Evolutionary conservation across 1,140 invertebrate genomes (phyloP), one percentile per base, ranked within the genome.

Genomic region (Leptopilina boulardi): DNA sequence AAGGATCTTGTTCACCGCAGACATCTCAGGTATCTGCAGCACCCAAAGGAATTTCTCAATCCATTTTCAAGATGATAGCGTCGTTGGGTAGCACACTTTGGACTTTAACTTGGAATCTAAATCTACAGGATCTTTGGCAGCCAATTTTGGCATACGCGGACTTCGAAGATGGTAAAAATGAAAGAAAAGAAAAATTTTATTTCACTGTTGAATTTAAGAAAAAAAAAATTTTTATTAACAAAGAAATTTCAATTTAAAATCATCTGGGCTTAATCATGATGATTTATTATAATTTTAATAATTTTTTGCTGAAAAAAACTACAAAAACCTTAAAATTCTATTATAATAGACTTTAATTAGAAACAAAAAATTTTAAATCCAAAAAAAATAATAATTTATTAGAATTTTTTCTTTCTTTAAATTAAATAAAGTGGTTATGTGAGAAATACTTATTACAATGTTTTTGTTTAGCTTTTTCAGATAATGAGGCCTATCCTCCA

Each of bases 1-100:
- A 98, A 89, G 97, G 96, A 0, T 92, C 95, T 8, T 98, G 97
- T 85, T 94, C 94, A 0, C 96, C 97, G 81, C 94, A 94, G 15
- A 94, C 94, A 83, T 94, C 94, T 81, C 93, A 94, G 8, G 94
- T 94, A 80, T 96, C 94, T 66, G 94, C 93, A 13, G 93, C 91
- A 71, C 87, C 89, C 34, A 91, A 82, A 84, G 91, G 88, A 71
- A 72, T 92, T n/a, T 86, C 88, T 13, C 87, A 84, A 11, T 89
- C 89, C 15, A 80, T 91, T 23, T 42, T 86, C 0, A 87, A 85
- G 5, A 76, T 71, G 19, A 77, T 87, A 11, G 80, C 79, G 0
- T 80, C 84, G n/a, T 42, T 87, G 0, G 83, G 89, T 18, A 85
- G 87, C 38, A 78, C 84, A 13, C 19, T 90, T 5, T 92, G 86